A percentile compares a stretch with the other conserved stretches of the same genome.
phyloP scores from a whole-genome alignment of 2,797 vertebrate genomes.

The Micropoecilia bifurca region DNA sequence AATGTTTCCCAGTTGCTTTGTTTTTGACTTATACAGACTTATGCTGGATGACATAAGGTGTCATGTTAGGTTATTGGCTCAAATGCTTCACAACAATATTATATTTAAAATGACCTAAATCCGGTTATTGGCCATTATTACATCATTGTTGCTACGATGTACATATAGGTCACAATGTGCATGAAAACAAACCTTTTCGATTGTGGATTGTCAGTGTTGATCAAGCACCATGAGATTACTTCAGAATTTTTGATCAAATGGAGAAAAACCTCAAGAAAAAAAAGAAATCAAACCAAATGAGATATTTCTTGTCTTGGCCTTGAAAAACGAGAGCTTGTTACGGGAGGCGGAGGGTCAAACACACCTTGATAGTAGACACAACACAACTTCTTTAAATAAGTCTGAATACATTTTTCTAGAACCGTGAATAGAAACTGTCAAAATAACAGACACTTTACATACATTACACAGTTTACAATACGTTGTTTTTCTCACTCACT shows the following conservation, averaged over 20 bases:
- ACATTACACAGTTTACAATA: conserved; percentile 80
- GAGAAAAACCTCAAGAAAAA: not conserved
- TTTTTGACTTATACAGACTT: not conserved
- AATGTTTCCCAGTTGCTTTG: not conserved
- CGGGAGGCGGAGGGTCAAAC: conserved; percentile 42
- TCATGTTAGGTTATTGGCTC: not conserved
- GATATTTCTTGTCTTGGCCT: conserved; percentile 38
- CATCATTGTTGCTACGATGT: conserved; percentile 8
- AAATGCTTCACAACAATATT: not conserved
- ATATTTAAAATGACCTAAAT: not conserved
- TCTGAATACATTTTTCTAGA: conserved; percentile 77
- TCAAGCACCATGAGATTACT: conserved; percentile 82
- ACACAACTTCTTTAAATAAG: conserved; percentile 75
- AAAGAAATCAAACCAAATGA: conserved; percentile 18
- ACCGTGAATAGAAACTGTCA: conserved; percentile 76
- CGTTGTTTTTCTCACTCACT: conserved; percentile 64
- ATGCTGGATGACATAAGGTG: not conserved
- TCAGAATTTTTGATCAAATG: conserved; percentile 52
- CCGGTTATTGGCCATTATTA: not conserved
- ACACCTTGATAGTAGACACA: conserved; percentile 67
- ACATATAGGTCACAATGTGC: conserved; percentile 72
- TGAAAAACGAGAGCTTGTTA: conserved; percentile 45
- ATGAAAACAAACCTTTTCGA: conserved; percentile 53
- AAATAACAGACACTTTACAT: conserved; percentile 80
- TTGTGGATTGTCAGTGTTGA: conserved; percentile 82